Evolutionary conservation across 2,113 vertebrate genomes (phyloP).

Genomic region (Chauna torquata): DNA sequence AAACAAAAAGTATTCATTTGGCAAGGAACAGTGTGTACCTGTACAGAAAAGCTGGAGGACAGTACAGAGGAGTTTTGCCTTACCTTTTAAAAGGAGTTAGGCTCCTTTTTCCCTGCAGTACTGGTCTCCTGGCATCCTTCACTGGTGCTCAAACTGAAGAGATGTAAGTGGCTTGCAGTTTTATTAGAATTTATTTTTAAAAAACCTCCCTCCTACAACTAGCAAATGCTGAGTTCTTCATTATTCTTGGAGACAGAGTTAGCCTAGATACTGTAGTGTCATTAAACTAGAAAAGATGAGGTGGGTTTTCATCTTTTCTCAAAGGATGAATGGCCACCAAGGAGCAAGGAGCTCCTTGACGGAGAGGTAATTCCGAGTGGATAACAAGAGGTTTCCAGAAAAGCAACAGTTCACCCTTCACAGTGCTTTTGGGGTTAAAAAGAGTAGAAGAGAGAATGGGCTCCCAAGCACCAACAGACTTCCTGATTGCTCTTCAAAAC

Average conservation of each 20-base stretch:
- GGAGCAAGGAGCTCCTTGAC: not conserved
- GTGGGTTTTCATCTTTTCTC: not conserved
- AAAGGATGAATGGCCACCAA: not conserved
- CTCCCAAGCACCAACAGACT: not conserved
- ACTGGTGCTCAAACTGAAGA: not conserved
- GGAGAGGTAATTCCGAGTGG: not conserved
- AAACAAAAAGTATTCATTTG: not conserved
- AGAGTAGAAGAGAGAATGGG: not conserved
- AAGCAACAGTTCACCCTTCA: fast-evolving
- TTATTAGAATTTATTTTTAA: not conserved
- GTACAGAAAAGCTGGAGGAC: not conserved
- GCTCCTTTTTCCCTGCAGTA: not conserved
- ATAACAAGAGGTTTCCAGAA: fast-evolving
- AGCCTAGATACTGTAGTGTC: not conserved
- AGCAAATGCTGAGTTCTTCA: not conserved
- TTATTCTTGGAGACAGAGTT: not conserved
- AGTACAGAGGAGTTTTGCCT: not conserved
- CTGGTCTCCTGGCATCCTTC: not conserved
- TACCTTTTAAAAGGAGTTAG: not conserved
- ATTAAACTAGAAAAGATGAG: not conserved
- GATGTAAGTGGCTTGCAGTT: not conserved
- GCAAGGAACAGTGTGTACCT: not conserved
- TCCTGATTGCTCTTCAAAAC: not conserved
- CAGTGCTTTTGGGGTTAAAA: not conserved
- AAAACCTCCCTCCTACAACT: not conserved